Conservation (phyloP, 2,888 invertebrate species). For the Parasteatoda lunata region DNA sequence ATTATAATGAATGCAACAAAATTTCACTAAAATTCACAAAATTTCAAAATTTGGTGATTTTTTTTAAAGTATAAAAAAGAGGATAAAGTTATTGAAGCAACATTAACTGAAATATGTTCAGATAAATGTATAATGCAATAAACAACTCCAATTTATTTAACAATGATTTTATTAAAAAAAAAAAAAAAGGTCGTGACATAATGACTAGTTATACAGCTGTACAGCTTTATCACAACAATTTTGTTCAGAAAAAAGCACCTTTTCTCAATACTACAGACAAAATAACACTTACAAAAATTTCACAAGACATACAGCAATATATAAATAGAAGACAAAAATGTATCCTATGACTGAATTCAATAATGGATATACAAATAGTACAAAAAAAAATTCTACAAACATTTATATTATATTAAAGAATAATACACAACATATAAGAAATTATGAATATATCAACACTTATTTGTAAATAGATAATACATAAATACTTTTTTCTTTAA, state of each 20-base stretch:
- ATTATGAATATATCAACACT: background rate
- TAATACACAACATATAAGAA: background rate
- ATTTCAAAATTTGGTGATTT: no score
- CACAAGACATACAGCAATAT: background rate
- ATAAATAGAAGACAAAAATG: conserved; percentile 5
- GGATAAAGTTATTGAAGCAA: background rate
- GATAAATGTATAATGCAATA: no score
- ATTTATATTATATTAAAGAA: background rate
- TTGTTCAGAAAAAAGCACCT: conserved; percentile 56
- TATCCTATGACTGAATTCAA: background rate
- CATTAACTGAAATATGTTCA: background rate
- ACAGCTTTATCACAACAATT: conserved; percentile 59
- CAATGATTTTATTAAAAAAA: background rate
- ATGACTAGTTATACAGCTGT: conserved; percentile 31
- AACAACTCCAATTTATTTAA: background rate
- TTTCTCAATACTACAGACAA: conserved; percentile 26
- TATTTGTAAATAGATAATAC: background rate
- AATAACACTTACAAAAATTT: conserved; percentile 30
- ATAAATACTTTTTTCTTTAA: background rate
- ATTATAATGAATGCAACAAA: no score
- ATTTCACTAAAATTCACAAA: no score
- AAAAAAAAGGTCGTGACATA: background rate
- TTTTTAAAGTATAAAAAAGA: background rate
- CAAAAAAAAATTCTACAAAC: background rate
- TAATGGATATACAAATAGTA: background rate